phyloP scores from a whole-genome alignment of 1,140 invertebrate genomes.

The Drosophila cardini region DNA sequence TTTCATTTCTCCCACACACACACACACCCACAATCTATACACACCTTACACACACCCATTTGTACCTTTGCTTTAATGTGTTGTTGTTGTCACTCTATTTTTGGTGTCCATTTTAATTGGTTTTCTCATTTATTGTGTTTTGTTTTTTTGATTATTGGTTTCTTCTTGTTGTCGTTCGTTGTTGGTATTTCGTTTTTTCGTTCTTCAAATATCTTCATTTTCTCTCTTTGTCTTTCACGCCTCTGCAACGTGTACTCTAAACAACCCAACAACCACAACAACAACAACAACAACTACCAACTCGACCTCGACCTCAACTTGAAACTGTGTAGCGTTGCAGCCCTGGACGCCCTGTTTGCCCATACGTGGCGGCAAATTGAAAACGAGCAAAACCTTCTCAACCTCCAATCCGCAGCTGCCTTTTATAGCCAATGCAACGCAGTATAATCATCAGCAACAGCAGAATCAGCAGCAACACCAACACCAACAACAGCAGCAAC shows the following conservation, averaged over 20 bases:
- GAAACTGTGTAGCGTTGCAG: slow-evolving; percentile 77
- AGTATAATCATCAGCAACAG: slow-evolving; percentile 48
- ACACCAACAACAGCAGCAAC: slow-evolving; percentile 21
- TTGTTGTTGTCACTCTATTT: slow-evolving; percentile 22
- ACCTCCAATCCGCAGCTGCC: slow-evolving; percentile 84
- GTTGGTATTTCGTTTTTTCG: slow-evolving; percentile 77
- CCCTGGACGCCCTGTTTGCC: slow-evolving; percentile 84
- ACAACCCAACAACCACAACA: slow-evolving; percentile 42
- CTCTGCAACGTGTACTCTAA: slow-evolving; percentile 45
- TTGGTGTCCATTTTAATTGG: slow-evolving; percentile 26
- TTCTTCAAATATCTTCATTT: slow-evolving; percentile 77
- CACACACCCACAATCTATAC: not conserved
- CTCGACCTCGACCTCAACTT: slow-evolving; percentile 23
- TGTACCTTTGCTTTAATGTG: slow-evolving; percentile 12
- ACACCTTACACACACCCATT: not conserved
- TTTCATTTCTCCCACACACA: slow-evolving; percentile 19
- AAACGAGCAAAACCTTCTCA: slow-evolving; percentile 84
- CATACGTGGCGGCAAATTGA: slow-evolving; percentile 84
- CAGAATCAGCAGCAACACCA: slow-evolving; percentile 34
- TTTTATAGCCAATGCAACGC: slow-evolving; percentile 65
- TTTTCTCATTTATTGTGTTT: slow-evolving; percentile 14
- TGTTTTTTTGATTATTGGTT: slow-evolving; percentile 9
- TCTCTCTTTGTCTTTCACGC: slow-evolving; percentile 75
- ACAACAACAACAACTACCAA: not conserved
- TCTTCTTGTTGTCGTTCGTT: slow-evolving; percentile 53